Evolutionary conservation across 2,797 vertebrate genomes (phyloP).

Genomic region (Pyrrhura leucotis): DNA sequence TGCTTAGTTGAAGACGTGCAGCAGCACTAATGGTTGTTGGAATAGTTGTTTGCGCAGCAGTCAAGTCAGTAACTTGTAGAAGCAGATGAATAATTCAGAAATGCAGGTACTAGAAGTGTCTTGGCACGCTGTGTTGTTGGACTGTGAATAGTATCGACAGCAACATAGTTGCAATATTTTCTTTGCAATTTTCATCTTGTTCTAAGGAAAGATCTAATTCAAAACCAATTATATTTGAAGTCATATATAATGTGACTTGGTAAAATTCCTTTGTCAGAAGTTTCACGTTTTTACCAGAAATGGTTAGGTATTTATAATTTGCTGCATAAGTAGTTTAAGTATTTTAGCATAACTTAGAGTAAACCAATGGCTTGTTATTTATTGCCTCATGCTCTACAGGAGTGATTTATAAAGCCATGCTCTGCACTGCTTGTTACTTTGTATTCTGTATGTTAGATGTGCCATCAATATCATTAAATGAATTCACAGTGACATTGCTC

Average conservation of each 20-base stretch:
- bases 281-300: slow-evolving; percentile 39
- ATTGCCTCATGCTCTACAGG: slow-evolving; percentile 60
- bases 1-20: background rate
- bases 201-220: background rate
- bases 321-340: slow-evolving; percentile 63
- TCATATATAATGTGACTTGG: background rate
- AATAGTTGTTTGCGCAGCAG: background rate
- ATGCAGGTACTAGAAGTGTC: background rate
- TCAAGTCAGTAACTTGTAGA: background rate
- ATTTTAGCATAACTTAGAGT: slow-evolving; percentile 72
- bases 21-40: background rate
- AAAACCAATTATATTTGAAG: slow-evolving; percentile 21
- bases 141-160: background rate
- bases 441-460: slow-evolving; percentile 68
- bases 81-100: background rate
- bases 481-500: slow-evolving; percentile 78
- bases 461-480: slow-evolving; percentile 80
- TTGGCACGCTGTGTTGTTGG: background rate
- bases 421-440: slow-evolving; percentile 66
- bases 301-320: slow-evolving; percentile 50
- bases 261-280: slow-evolving; percentile 46
- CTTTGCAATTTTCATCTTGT: background rate
- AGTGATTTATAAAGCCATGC: slow-evolving; percentile 76
- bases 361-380: slow-evolving; percentile 76
- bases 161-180: background rate